phyloP scores from a whole-genome alignment of 2,888 invertebrate species.

The Onchidella celtica region DNA sequence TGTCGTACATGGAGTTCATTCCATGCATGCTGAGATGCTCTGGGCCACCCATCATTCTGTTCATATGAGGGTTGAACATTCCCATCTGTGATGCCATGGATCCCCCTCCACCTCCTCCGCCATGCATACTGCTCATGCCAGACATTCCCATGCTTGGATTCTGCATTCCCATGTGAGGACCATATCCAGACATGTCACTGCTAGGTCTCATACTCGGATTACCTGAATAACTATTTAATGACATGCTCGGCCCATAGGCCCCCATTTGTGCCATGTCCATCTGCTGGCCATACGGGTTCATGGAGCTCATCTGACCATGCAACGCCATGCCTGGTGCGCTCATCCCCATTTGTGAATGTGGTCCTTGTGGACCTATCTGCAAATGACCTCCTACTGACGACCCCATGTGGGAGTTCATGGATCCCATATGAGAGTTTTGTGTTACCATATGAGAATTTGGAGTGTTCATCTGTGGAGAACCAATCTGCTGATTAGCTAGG shows the following conservation, averaged over 20 bases:
- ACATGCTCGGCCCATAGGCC: constrained; percentile 24
- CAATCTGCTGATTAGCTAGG: constrained; percentile 35
- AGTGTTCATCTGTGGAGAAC: constrained; percentile 42
- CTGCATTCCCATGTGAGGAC: constrained; percentile 37
- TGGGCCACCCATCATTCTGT: constrained; percentile 28
- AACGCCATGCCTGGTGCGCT: constrained; percentile 15
- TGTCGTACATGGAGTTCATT: constrained; percentile 44
- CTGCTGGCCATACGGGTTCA: constrained; percentile 40
- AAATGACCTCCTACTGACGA: constrained; percentile 9
- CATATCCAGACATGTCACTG: constrained; percentile 26
- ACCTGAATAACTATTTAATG: constrained; percentile 1
- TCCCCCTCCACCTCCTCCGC: constrained; percentile 19
- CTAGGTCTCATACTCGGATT: constrained; percentile 29
- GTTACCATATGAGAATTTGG: constrained; percentile 31
- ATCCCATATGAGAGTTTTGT: constrained; percentile 42
- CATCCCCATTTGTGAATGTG: constrained; percentile 13
- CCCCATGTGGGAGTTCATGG: constrained; percentile 42
- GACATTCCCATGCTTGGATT: constrained; percentile 32
- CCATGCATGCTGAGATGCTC: constrained; percentile 48
- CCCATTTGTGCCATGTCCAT: constrained; percentile 37
- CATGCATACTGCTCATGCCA: constrained; percentile 25
- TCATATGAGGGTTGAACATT: constrained; percentile 49
- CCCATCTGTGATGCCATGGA: constrained; percentile 39
- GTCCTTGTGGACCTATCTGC: constrained; percentile 6
- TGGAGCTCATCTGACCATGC: constrained; percentile 29